phyloP scores from a whole-genome alignment of 2,888 invertebrate species.

The Polyommatus iphigenia region DNA sequence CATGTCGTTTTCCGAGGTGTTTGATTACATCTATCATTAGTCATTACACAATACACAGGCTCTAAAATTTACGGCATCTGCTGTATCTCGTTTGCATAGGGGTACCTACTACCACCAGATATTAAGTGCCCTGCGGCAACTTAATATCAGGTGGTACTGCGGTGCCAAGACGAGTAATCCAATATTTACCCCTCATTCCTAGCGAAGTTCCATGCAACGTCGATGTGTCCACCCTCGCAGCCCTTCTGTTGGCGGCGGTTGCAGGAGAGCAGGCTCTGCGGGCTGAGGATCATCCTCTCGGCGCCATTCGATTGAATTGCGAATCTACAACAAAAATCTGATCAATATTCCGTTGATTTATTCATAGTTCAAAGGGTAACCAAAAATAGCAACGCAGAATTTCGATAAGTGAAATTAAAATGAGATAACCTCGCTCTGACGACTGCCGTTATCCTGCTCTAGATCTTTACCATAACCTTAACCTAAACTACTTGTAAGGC shows the following conservation, averaged over 20 bases:
- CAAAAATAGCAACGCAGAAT: neutral
- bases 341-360: neutral
- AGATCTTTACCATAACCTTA: neutral
- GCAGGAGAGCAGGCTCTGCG: conserved; percentile 94
- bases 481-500: neutral
- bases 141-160: neutral
- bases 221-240: conserved; percentile 93
- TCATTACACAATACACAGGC: too few species aligned
- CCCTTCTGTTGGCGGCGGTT: conserved; percentile 87
- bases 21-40: too few species aligned
- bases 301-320: conserved; percentile 91
- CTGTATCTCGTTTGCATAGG: too few species aligned
- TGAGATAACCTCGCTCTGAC: neutral
- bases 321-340: conserved; percentile 70
- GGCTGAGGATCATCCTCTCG: conserved; percentile 86
- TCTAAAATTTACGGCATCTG: too few species aligned
- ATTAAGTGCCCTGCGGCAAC: too few species aligned
- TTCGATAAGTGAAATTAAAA: neutral
- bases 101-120: too few species aligned
- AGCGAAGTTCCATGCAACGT: conserved; percentile 95
- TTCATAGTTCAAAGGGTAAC: neutral
- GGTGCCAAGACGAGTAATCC: neutral
- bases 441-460: neutral
- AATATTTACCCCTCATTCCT: conserved; percentile 84
- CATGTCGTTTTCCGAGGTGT: neutral